Base-by-base conservation (phyloP, 2,888 invertebrate species). In the Xylocampa areola region DNA sequence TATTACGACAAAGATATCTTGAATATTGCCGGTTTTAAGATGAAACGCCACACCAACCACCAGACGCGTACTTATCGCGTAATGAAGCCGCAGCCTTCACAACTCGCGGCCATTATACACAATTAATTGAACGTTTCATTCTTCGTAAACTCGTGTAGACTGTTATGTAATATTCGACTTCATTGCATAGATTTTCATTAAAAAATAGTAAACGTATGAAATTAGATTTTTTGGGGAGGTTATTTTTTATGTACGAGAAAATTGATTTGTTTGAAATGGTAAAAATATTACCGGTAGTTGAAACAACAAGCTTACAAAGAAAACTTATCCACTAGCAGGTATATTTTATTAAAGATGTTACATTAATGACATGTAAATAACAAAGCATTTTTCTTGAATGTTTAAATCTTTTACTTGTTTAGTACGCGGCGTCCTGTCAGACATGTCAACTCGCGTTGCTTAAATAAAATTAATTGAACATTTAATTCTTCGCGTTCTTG, bases 81-180 rank as follows among this genome's bases (percentile, higher is more conserved):
- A 62, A 62, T 68, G 43, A 62, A 47, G 30, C 30, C 41, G 30
- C 27, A 29, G 44, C 32, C 44, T 67, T 39, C 32, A 19, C 14
- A 21, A 10, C 21, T 23, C 4, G 14, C 14, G 2, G 27, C 30
- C 30, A 16, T 50, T 50, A 35, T 25, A 53, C 16, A 33, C 29
- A 47, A 27, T 47, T 51, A 35, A 51, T 48, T 29, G 37, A 48
- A 48, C 19, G 19, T 37, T 48, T 48, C 21, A 37, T 29, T 19
- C 19, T 36, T 13, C 19, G 10, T 11, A 21, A 21, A 17, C 14
- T 33, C 14, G 23, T 14, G 13, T 13, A 32, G n/a, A n/a, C n/a
- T n/a, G 14, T 23, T 32, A 16, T 14, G 32, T 32, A 14, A 32
- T 14, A 8, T 30, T 30, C 13, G n/a, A 11, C 4, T 27, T 16